phyloP scores from a whole-genome alignment of 2,888 invertebrate genomes.

The Coenonympha arcania region DNA sequence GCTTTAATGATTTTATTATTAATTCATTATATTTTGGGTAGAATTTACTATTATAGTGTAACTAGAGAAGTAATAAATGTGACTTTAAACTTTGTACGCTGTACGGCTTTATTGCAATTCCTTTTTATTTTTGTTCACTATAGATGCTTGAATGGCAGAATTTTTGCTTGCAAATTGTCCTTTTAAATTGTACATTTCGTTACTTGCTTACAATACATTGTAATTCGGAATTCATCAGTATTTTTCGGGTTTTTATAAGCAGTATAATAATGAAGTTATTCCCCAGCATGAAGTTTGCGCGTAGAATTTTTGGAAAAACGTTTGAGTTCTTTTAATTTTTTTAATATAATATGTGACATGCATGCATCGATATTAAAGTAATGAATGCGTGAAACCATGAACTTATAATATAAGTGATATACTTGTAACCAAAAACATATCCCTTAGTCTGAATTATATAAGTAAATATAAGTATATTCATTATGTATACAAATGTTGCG shows the following conservation, averaged over 20 bases:
- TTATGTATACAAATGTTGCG: constrained; percentile 31
- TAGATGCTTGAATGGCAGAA: too few species aligned
- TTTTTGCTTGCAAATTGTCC: too few species aligned
- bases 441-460: constrained; percentile 60
- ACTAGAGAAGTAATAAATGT: constrained; percentile 67
- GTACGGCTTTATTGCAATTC: constrained; percentile 29
- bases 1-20: constrained; percentile 31
- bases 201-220: too few species aligned
- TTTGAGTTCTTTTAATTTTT: too few species aligned
- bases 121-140: constrained; percentile 12
- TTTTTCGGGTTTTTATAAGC: too few species aligned
- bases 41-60: constrained; percentile 41
- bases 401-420: constrained; percentile 53
- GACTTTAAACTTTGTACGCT: constrained; percentile 53
- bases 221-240: too few species aligned
- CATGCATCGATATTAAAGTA: constrained; percentile 3
- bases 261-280: too few species aligned
- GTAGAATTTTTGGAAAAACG: too few species aligned
- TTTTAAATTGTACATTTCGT: too few species aligned
- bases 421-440: constrained; percentile 67
- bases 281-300: too few species aligned
- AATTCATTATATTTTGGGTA: constrained; percentile 34
- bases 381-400: constrained; percentile 15
- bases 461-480: constrained; percentile 37
- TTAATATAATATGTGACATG: neutral